These are phyloP conservation scores for Apocrypta bakeri DNA, from an alignment of 1,140 invertebrate species.

Conservation along the genomic window DNA sequence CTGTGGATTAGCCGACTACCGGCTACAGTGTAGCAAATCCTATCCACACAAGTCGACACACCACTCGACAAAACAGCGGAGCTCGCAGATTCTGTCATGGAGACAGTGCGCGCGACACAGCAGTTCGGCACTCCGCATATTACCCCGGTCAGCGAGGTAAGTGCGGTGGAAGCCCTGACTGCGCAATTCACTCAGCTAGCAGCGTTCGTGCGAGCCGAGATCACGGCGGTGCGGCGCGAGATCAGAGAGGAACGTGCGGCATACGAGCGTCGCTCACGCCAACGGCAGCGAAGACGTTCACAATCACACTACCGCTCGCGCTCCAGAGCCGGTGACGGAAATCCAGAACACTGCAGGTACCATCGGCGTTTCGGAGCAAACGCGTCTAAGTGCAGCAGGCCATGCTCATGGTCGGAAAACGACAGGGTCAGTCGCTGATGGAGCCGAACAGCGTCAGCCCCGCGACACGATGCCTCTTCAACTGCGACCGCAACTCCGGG, in stretches of 20 bases:
- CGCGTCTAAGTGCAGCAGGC: not conserved
- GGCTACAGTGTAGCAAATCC: no score
- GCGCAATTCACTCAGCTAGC: not conserved
- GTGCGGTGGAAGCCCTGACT: no score
- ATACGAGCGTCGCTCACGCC: not conserved
- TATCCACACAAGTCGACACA: no score
- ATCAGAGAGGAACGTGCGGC: not conserved
- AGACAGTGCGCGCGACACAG: not conserved
- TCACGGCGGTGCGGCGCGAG: not conserved
- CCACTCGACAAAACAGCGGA: not conserved
- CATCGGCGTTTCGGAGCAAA: not conserved
- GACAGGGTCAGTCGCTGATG: not conserved
- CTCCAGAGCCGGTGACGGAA: conserved; percentile 34
- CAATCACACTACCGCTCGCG: conserved; percentile 31
- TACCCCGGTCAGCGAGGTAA: no score
- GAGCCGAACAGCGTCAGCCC: not conserved
- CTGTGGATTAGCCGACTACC: no score
- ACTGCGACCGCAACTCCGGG: conserved; percentile 40
- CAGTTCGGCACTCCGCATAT: not conserved
- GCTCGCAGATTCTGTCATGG: conserved; percentile 9
- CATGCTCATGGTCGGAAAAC: not conserved
- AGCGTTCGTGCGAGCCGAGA: not conserved
- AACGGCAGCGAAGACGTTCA: not conserved
- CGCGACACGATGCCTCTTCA: not conserved
- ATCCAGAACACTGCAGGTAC: conserved; percentile 38